These are phyloP conservation scores for Amblyjoppa fuscipennis DNA, from an alignment of 2,888 invertebrate species.

Conservation along the genomic window DNA sequence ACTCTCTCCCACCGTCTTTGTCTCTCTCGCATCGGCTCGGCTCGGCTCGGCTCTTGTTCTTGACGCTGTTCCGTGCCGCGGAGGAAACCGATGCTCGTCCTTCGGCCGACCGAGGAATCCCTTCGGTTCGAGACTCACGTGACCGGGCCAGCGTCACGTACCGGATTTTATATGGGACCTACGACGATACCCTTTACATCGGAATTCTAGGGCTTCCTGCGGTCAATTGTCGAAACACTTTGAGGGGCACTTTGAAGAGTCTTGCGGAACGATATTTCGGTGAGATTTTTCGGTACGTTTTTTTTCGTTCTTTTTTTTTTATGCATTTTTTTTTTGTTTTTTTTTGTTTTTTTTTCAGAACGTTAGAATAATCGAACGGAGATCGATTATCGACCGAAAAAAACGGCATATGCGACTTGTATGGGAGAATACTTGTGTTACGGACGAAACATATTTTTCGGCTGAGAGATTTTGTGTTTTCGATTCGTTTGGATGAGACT, in stretches of 20 bases:
- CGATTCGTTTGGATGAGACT: no score
- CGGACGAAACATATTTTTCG: no score
- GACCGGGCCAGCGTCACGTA: constrained; percentile 19
- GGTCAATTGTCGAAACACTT: no score
- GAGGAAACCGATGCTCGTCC: constrained; percentile 11
- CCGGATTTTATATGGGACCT: constrained; percentile 38
- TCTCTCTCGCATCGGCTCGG: no score
- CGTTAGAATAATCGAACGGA: no score
- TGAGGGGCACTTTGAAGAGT: not conserved
- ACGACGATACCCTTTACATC: constrained; percentile 1
- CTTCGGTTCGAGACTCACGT: not conserved
- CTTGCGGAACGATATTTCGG: not conserved
- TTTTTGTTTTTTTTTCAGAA: no score
- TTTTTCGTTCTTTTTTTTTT: not conserved
- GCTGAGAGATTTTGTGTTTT: no score
- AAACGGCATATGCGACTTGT: no score
- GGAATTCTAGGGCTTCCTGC: not conserved
- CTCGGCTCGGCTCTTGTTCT: constrained; percentile 6
- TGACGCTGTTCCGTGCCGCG: not conserved
- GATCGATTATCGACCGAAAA: no score
- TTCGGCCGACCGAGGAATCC: not conserved
- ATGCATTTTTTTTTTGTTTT: no score
- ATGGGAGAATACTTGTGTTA: no score
- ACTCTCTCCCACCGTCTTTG: not conserved
- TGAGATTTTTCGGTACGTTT: not conserved